Evolutionary conservation across 2,888 invertebrate genomes (phyloP).

Genomic region (Parnassius orleans): DNA sequence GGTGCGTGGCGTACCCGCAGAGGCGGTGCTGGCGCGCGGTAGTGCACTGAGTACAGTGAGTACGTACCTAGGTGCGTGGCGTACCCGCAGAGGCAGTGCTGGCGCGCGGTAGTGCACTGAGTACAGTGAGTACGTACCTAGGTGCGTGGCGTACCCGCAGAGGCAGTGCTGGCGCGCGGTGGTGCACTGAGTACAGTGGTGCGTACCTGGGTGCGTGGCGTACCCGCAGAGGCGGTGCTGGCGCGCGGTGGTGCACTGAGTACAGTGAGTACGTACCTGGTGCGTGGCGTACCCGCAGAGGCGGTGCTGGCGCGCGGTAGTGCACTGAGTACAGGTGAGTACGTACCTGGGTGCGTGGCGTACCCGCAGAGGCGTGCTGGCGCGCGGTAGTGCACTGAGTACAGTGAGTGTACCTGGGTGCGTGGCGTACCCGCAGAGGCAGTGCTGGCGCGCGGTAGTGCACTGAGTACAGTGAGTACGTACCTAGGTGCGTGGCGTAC

Average conservation of each 20-base stretch:
- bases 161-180: background rate
- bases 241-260: conserved; percentile 55
- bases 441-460: background rate
- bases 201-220: conserved; percentile 58
- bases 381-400: conserved; percentile 35
- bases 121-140: conserved; percentile 76
- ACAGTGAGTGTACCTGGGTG: conserved; percentile 79
- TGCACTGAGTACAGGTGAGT: conserved; percentile 67
- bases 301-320: background rate
- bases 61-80: background rate
- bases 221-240: conserved; percentile 83
- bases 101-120: conserved; percentile 56
- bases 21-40: conserved; percentile 58
- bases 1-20: background rate
- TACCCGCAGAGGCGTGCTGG: background rate
- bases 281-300: conserved; percentile 20
- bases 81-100: background rate
- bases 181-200: background rate
- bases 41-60: conserved; percentile 43
- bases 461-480: background rate
- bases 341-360: conserved; percentile 14
- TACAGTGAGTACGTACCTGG: background rate
- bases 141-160: background rate
- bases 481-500: background rate
- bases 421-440: conserved; percentile 78